phyloP scores from a whole-genome alignment of 2,113 vertebrate species.

The Platanista minor region DNA sequence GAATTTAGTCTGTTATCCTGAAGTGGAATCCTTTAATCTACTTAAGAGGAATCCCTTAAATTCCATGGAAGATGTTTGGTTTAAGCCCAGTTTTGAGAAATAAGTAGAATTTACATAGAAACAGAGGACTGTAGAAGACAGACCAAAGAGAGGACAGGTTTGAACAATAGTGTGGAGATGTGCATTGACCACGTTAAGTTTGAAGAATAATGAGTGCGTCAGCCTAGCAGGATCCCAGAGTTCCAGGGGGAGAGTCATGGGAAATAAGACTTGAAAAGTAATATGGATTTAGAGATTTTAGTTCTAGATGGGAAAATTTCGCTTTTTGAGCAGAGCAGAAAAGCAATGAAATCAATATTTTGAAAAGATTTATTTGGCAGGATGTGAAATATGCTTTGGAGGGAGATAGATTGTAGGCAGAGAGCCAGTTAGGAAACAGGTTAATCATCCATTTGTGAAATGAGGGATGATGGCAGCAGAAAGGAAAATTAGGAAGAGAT shows the following conservation, averaged over 20 bases:
- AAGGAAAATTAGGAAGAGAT: not conserved
- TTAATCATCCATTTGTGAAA: conserved; percentile 32
- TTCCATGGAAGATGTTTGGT: not conserved
- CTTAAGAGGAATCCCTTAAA: not conserved
- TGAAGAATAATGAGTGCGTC: not conserved
- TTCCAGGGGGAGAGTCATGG: not conserved
- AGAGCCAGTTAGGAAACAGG: conserved; percentile 24
- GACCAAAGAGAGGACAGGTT: not conserved
- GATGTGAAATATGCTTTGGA: not conserved
- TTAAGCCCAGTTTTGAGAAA: not conserved
- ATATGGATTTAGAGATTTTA: not conserved
- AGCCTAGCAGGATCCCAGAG: not conserved
- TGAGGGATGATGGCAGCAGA: not conserved
- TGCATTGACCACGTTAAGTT: not conserved
- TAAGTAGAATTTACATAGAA: not conserved
- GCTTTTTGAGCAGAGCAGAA: conserved; percentile 17
- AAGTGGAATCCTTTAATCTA: not conserved
- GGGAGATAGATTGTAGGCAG: not conserved
- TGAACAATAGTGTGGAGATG: not conserved
- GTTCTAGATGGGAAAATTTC: not conserved
- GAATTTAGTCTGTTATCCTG: not conserved
- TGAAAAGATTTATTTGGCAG: conserved; percentile 48
- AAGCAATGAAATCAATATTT: conserved; percentile 55
- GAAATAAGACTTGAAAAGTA: not conserved
- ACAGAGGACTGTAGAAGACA: not conserved